Evolutionary conservation across 1,140 invertebrate species (phyloP), one percentile per base, ranked within the genome.

Genomic region (Rhopalosiphum padi): DNA sequence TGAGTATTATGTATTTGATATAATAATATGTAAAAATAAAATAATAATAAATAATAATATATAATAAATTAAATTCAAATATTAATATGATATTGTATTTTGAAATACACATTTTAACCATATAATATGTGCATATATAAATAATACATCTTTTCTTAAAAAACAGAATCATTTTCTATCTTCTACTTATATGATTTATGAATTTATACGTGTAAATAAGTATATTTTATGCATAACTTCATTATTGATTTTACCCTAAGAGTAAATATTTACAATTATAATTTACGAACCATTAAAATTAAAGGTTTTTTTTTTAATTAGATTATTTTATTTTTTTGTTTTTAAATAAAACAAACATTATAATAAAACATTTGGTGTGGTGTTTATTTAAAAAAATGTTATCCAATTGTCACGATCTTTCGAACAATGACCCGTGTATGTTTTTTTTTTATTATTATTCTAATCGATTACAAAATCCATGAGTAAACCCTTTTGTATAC

Each of bases 401-500:
- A 89, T 55, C 22, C 48, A 35, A 55, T 9, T 89, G n/a, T 55
- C 51, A 89, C 37, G 88, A 89, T 89, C n/a, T 89, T 2, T 9
- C 22, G 35, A 89, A 89, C 51, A 89, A 89, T 90, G 53, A 60
- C 53, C 53, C 21, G 25, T 46, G 23, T 60, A n/a, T 90, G 37
- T 53, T 60, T 60, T 46, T 60, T 46, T 46, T 90, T 68, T 90
- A 60, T 60, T 60, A 60, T 90, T 43, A 90, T 90, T 90, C 22
- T 90, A 68, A 90, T 43, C 89, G 37, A 90, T 68, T 41, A 68
- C 37, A 43, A 90, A 68, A 90, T 90, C 89, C 89, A 43, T 21
- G 37, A 43, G 89, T 68, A 90, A 60, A 90, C 53, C 89, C 89
- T 90, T 90, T 90, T 90, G 15, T 90, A 90, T 90, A 90, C 15